These are phyloP conservation scores for Toxostoma redivivum DNA, from an alignment of 2,113 vertebrate genomes.

Conservation along the genomic window DNA sequence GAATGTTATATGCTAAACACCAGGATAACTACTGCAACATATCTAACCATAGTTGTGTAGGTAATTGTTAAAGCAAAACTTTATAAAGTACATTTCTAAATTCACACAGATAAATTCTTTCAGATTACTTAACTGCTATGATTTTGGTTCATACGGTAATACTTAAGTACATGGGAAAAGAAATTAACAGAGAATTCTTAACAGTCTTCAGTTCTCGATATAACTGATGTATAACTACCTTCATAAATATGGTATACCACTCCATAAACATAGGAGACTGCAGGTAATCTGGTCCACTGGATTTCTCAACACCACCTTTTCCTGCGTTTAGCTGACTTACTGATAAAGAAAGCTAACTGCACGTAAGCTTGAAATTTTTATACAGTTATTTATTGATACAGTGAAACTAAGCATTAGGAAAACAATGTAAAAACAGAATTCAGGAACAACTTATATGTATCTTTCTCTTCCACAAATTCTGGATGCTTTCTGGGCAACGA, in stretches of 20 bases:
- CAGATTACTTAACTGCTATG: not conserved
- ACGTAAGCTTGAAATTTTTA: not conserved
- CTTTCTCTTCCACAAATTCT: not conserved
- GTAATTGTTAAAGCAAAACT: not conserved
- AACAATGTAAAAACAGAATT: not conserved
- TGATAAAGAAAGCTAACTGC: not conserved
- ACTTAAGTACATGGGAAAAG: not conserved
- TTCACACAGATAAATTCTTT: not conserved
- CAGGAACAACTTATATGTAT: not conserved
- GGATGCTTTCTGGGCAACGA: not conserved
- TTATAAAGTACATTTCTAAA: not conserved
- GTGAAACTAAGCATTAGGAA: not conserved
- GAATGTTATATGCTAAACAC: not conserved
- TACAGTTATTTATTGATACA: not conserved
- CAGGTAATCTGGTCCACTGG: not conserved
- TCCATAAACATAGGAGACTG: not conserved
- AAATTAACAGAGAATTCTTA: not conserved
- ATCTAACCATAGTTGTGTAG: not conserved
- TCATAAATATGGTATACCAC: not conserved
- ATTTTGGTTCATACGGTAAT: not conserved
- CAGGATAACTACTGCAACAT: not conserved
- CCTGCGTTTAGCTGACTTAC: not conserved
- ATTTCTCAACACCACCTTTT: not conserved
- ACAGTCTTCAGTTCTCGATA: not conserved
- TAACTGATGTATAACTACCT: not conserved